phyloP scores from a whole-genome alignment of 2,797 vertebrate species.

The Cirrhinus mrigala region DNA sequence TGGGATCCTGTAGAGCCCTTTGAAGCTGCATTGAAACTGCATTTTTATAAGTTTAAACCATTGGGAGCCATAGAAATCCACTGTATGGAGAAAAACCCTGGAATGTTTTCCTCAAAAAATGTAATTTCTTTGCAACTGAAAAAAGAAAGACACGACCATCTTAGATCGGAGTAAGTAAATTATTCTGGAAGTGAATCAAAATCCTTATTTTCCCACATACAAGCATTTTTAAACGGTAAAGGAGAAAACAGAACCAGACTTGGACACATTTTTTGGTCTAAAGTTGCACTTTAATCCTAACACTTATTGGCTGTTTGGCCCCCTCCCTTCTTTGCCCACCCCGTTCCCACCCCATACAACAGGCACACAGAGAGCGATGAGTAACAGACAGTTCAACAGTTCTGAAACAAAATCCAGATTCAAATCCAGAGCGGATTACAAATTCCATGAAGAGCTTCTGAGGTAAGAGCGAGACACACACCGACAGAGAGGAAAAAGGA shows the following conservation, averaged over 20 bases:
- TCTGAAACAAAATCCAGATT: slow-evolving; percentile 65
- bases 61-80: no score
- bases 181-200: not conserved
- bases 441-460: slow-evolving; percentile 64
- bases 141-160: no score
- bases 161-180: no score
- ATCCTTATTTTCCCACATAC: not conserved
- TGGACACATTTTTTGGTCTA: slow-evolving; percentile 75
- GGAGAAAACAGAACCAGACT: slow-evolving; percentile 59
- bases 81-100: no score
- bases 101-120: no score
- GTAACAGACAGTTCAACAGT: slow-evolving; percentile 74
- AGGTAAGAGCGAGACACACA: slow-evolving; percentile 60
- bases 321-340: slow-evolving; percentile 58
- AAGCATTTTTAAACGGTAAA: not conserved
- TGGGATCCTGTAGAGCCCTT: no score
- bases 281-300: slow-evolving; percentile 86
- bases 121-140: no score
- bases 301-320: slow-evolving; percentile 80
- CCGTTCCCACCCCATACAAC: slow-evolving; percentile 77
- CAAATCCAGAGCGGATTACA: slow-evolving; percentile 67
- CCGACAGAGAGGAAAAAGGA: slow-evolving; percentile 53
- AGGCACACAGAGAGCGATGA: slow-evolving; percentile 85
- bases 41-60: no score
- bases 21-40: no score